phyloP scores from a whole-genome alignment of 37 sponge, comb jelly and placozoan genomes.

The Corticium candelabrum region DNA sequence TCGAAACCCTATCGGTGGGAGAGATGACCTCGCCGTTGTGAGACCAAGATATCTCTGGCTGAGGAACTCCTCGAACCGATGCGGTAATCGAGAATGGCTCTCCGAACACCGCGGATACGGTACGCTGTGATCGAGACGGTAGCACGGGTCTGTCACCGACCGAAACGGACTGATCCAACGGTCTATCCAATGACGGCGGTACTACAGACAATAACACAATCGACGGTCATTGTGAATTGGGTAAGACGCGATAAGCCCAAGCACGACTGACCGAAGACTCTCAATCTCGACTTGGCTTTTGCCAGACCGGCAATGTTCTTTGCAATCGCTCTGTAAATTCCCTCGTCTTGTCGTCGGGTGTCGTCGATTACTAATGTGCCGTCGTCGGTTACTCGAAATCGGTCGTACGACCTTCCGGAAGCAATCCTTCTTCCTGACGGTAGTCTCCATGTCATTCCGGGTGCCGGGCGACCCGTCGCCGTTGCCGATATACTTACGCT shows the following conservation, averaged over 20 bases:
- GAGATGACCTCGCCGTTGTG: neutral
- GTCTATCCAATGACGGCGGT: neutral
- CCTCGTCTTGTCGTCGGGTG: neutral
- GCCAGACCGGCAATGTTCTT: neutral
- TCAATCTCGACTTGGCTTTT: neutral
- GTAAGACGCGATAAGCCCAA: no score
- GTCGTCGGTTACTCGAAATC: neutral
- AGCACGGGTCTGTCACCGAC: neutral
- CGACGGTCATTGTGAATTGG: no score
- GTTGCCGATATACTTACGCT: neutral
- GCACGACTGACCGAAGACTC: neutral
- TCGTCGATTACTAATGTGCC: neutral
- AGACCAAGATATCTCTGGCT: neutral
- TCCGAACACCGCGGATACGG: neutral
- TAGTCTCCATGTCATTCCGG: neutral
- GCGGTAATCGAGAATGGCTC: neutral
- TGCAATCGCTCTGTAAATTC: neutral
- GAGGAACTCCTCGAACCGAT: neutral
- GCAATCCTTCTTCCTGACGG: neutral
- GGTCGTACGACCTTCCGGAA: neutral
- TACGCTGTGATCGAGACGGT: neutral
- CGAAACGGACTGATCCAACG: neutral
- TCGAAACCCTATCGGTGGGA: neutral
- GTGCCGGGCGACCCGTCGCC: neutral
- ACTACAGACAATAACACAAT: no score